Percentiles rank a stretch among this genome's conserved stretches.
These are phyloP conservation scores for Drosophila murphyi DNA, from an alignment of 1,140 invertebrate species.

Conservation along the genomic window DNA sequence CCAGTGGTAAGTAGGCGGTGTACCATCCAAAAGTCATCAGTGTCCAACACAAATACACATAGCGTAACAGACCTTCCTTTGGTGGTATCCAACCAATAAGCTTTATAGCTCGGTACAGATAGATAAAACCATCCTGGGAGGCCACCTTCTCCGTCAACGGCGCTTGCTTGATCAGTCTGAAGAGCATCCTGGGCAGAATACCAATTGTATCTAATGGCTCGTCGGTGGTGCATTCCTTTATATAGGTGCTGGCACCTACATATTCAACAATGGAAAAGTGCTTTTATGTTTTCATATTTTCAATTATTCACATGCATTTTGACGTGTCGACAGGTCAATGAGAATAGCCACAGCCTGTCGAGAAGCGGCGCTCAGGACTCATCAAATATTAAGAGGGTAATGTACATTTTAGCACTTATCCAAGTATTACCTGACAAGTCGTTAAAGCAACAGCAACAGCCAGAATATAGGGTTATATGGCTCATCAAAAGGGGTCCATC, in stretches of 20 bases:
- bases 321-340: constrained; percentile 9
- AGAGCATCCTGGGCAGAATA: constrained; percentile 16
- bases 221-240: no score
- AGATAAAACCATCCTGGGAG: constrained; percentile 64
- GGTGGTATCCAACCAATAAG: constrained; percentile 52
- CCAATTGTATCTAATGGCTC: no score
- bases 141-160: constrained; percentile 49
- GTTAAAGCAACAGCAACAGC: background rate
- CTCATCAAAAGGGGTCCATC: background rate
- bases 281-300: no score
- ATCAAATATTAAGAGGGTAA: constrained; percentile 59
- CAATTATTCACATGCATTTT: constrained; percentile 5
- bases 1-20: constrained; percentile 59
- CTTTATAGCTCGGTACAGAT: constrained; percentile 64
- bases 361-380: background rate
- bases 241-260: background rate
- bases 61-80: no score
- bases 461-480: background rate
- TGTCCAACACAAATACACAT: no score
- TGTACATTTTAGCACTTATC: constrained; percentile 64
- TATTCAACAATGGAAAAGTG: background rate
- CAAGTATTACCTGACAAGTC: constrained; percentile 21
- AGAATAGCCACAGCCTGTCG: background rate
- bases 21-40: constrained; percentile 51
- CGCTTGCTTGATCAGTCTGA: constrained; percentile 56